phyloP scores from a whole-genome alignment of 2,888 invertebrate species.

The Criorhina ranunculi region DNA sequence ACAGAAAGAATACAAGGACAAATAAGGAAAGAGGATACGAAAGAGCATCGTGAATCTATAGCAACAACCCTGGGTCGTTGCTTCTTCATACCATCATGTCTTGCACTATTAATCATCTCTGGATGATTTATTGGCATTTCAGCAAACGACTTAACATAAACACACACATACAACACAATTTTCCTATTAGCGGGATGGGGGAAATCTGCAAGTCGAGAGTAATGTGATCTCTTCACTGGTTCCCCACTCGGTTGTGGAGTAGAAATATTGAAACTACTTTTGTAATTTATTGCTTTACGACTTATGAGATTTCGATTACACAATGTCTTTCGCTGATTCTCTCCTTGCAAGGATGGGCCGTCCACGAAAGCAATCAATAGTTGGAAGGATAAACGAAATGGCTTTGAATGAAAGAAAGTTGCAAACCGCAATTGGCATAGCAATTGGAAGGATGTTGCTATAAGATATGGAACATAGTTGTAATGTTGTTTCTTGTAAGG shows the following conservation, averaged over 20 bases:
- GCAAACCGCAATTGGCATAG: not conserved
- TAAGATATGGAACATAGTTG: too few species aligned
- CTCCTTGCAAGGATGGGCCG: not conserved
- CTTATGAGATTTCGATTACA: slow-evolving; percentile 67
- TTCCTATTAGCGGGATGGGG: slow-evolving; percentile 58
- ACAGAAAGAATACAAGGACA: slow-evolving; percentile 22
- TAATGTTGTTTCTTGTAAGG: too few species aligned
- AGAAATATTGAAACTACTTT: slow-evolving; percentile 56
- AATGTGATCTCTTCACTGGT: slow-evolving; percentile 31
- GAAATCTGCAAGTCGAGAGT: slow-evolving; percentile 3
- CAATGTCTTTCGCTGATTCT: slow-evolving; percentile 31
- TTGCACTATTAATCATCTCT: slow-evolving; percentile 66
- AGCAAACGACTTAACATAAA: slow-evolving; percentile 55
- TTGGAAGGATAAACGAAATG: slow-evolving; percentile 1
- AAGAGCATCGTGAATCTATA: slow-evolving; percentile 32
- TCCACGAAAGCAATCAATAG: slow-evolving; percentile 19
- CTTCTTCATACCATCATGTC: slow-evolving; percentile 28
- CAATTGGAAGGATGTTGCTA: not conserved
- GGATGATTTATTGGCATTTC: slow-evolving; percentile 74
- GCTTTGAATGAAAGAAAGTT: not conserved
- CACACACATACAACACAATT: slow-evolving; percentile 53
- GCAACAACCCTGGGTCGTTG: slow-evolving; percentile 34
- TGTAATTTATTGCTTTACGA: slow-evolving; percentile 58
- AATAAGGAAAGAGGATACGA: slow-evolving; percentile 17
- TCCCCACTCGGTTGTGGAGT: slow-evolving; percentile 7